Conservation (phyloP, 2,113 vertebrate species). For the Spermophilus dauricus region DNA sequence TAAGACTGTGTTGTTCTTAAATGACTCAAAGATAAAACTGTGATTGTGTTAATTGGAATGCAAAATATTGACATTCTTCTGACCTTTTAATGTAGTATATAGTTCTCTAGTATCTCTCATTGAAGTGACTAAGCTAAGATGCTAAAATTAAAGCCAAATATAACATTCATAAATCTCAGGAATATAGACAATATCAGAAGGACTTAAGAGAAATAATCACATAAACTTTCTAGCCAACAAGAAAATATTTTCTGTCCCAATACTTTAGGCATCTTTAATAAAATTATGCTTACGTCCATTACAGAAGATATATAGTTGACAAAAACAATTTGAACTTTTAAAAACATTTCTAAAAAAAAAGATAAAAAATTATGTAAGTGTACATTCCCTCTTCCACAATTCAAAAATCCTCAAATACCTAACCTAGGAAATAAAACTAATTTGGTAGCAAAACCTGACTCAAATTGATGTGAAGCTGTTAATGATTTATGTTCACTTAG, state of each 20-base stretch:
- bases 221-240: not conserved
- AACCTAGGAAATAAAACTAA: conserved; percentile 52
- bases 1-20: conserved; percentile 24
- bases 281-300: not conserved
- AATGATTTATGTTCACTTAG: conserved; percentile 42
- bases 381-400: conserved; percentile 37
- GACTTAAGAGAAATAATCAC: conserved; percentile 56
- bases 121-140: conserved; percentile 34
- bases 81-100: not conserved
- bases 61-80: conserved; percentile 43
- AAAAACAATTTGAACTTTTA: conserved; percentile 25
- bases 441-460: conserved; percentile 19
- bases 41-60: conserved; percentile 7
- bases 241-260: not conserved
- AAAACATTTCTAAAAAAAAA: not conserved
- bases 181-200: conserved; percentile 22
- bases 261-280: conserved; percentile 39
- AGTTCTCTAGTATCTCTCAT: conserved; percentile 17
- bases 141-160: conserved; percentile 51
- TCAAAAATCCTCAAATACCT: conserved; percentile 3
- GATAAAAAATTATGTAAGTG: not conserved
- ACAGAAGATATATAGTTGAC: not conserved
- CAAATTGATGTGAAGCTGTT: conserved; percentile 34
- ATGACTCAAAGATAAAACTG: conserved; percentile 43
- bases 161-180: conserved; percentile 16